Percentiles rank a stretch among this genome's conserved stretches.
Conservation (phyloP, 2,797 vertebrate genomes). For the Propithecus perrieri region DNA sequence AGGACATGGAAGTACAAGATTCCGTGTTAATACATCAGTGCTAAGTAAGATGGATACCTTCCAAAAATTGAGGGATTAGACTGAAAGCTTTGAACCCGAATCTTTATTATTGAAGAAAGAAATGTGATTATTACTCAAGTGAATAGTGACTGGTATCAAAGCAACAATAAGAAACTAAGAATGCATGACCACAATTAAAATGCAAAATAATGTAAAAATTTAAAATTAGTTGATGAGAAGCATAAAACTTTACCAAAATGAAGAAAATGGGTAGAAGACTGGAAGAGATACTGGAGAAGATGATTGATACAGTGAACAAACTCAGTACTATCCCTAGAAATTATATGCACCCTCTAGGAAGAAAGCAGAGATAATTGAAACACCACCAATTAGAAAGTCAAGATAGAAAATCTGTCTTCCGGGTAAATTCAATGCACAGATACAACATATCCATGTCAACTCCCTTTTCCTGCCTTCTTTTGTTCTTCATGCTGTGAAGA, state of each 20-base stretch:
- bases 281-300: background rate
- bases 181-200: background rate
- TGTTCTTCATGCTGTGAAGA: background rate
- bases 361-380: background rate
- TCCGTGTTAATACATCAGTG: background rate
- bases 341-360: background rate
- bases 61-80: background rate
- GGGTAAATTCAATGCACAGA: background rate
- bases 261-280: background rate
- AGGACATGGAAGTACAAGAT: background rate
- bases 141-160: background rate
- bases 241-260: background rate
- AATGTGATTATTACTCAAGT: background rate
- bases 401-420: background rate
- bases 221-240: background rate
- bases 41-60: background rate
- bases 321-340: background rate
- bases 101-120: background rate
- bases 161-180: background rate
- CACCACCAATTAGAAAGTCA: background rate
- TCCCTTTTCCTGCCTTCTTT: background rate
- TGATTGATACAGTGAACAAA: background rate
- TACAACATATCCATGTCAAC: background rate
- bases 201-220: background rate
- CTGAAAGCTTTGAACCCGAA: background rate